Evolutionary conservation across 2,113 vertebrate species (phyloP), one percentile per base, ranked within the genome.

Genomic region (Platycercus adscitus): DNA sequence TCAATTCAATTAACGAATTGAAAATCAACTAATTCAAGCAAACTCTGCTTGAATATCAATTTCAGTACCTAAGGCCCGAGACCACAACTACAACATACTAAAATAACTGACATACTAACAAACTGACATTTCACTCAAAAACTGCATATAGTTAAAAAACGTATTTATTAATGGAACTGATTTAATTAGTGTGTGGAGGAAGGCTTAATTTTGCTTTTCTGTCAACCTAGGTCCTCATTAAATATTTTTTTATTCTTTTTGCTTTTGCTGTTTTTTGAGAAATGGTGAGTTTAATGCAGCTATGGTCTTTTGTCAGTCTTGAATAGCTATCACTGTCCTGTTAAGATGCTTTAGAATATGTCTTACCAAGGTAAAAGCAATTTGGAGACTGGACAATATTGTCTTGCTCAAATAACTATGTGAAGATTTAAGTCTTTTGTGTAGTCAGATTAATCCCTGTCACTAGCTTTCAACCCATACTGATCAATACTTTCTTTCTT

Each of bases 361-460:
- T 39, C 49, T 89, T 75, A 52, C 56, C 49, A 81, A 89, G 65
- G 79, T 37, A 91, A 89, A 91, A 77, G 33, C 66, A 88, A 52
- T 77, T 87, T 71, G 88, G 71, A 85, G 41, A 49, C 24, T 11
- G 39, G 71, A 82, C 66, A 93, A 82, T 70, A 89, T 88, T 80
- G 93, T 72, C 87, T 80, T 83, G 23, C 84, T 77, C 39, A 66
- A 82, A 91, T 25, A 86, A 88, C 47, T 88, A 24, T 29, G 66
- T 53, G 69, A 79, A 91, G 79, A 80, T 95, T 88, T 80, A 82
- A 73, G 71, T 88, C 81, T 85, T 87, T 86, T 91, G n/a, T 80
- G 43, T 9, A 88, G 66, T 43, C 53, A 83, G 46, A 89, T 73
- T 89, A 96, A 95, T 89, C 78, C 53, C 73, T 35, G 28, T 46